Evolutionary conservation across 2,888 invertebrate genomes (phyloP).

Genomic region (Pseudanteris insignis): DNA sequence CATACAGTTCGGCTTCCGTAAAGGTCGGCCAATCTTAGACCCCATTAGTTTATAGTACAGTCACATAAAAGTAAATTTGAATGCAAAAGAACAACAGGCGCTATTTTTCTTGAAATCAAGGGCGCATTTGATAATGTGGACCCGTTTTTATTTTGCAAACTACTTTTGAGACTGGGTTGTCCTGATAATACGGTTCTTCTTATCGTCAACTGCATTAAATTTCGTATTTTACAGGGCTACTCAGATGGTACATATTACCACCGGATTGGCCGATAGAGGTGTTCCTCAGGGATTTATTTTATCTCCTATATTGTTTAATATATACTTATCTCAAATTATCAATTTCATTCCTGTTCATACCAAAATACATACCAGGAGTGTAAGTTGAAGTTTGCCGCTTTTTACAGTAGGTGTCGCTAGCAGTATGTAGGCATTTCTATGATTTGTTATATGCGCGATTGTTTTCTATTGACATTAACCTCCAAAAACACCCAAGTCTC

Average conservation of each 20-base stretch:
- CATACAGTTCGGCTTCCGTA: constrained; percentile 19
- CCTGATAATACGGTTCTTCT: neutral
- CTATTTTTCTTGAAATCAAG: neutral
- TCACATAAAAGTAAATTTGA: neutral
- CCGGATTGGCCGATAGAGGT: neutral
- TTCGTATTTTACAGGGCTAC: neutral
- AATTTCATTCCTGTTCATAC: neutral
- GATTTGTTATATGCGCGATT: too few relatives aligned
- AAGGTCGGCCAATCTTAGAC: neutral
- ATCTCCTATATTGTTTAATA: neutral
- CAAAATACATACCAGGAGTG: neutral
- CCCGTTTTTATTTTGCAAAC: neutral
- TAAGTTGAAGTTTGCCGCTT: too few relatives aligned
- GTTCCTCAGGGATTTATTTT: constrained; percentile 1
- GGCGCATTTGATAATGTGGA: constrained; percentile 5
- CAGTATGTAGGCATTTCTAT: too few relatives aligned
- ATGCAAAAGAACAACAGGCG: neutral
- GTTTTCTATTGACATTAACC: too few relatives aligned
- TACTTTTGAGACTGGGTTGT: neutral
- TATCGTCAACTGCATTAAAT: neutral
- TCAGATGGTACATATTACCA: neutral
- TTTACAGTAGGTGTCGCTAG: too few relatives aligned
- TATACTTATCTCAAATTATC: neutral
- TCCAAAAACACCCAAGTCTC: too few relatives aligned
- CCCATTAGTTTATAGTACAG: neutral